Evolutionary conservation across 2,888 invertebrate species (phyloP).

Genomic region (Encarsia formosa): DNA sequence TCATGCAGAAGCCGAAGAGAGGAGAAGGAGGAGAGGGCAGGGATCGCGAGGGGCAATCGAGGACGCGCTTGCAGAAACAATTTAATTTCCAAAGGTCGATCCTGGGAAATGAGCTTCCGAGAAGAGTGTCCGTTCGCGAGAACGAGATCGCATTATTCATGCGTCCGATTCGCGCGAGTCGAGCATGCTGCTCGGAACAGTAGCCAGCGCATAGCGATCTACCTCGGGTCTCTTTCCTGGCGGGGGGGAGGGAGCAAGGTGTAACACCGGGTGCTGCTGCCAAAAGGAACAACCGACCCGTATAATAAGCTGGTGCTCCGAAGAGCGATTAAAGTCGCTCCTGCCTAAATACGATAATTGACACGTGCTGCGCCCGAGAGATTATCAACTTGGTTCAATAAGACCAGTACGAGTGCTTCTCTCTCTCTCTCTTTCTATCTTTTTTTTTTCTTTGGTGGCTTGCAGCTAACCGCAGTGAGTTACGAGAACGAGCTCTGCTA

Average conservation of each 20-base stretch:
- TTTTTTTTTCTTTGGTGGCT: too few species aligned
- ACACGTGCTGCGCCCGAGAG: conserved; percentile 13
- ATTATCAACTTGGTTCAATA: conserved; percentile 9
- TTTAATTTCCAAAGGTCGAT: conserved; percentile 19
- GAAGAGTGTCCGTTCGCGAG: conserved; percentile 13
- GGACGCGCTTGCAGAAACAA: too few species aligned
- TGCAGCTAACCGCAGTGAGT: too few species aligned
- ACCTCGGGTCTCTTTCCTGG: conserved; percentile 1
- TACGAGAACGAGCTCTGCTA: too few species aligned
- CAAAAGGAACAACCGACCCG: conserved; percentile 6
- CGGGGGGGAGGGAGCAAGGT: neutral
- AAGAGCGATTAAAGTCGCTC: conserved; percentile 1
- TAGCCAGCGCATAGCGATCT: neutral
- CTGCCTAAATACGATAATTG: conserved; percentile 22
- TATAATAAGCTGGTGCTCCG: neutral
- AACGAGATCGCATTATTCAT: conserved; percentile 29
- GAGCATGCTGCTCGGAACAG: neutral
- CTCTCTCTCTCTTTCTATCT: too few species aligned
- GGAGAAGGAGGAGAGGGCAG: too few species aligned
- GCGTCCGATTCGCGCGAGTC: conserved; percentile 22
- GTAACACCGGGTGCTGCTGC: neutral
- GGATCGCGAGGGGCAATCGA: too few species aligned
- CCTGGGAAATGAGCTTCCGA: conserved; percentile 20
- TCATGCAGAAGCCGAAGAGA: too few species aligned
- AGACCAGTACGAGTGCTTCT: too few species aligned